Evolutionary conservation across 2,888 invertebrate species (phyloP), one percentile per base, ranked within the genome.

Genomic region (Brachyptera putata): DNA sequence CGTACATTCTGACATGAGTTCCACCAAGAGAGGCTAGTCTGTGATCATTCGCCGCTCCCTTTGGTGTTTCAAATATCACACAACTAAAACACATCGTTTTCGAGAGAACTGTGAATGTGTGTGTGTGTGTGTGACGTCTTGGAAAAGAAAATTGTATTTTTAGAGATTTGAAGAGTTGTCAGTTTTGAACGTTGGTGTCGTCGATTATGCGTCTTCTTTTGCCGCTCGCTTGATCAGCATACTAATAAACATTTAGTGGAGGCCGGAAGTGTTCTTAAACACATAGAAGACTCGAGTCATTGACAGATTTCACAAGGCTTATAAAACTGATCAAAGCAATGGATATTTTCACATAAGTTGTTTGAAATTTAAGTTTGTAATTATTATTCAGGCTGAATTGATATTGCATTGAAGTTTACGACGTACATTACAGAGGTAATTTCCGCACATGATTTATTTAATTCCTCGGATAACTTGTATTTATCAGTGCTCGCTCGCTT

Each of bases 131-230:
- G 36, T 34, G 18, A 18, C 16, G 36, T 53, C 53, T 53, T 22
- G 21, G 53, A 36, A 36, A 53, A 37, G 36, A 53, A 53, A 53
- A 53, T 34, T 53, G 53, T 53, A 53, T 53, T 53, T 53, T 53
- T 53, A 53, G 53, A 53, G 53, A 53, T 18, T 30, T 53, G 34
- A 22, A 53, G 30, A 36, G 22, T 2, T 24, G 46, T 46, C 46
- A 11, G 13, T 21, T 22, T 22, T 24, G n/a, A 46, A 24, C 22
- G 22, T 18, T 11, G 41, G 16, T 2, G 41, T 41, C 41, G 16
- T 18, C 41, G 41, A 41, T 41, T 41, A 41, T 41, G 21, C n/a
- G n/a, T n/a, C 30, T 30, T 5, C 11, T 30, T 30, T 30, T 30
- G 30, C 30, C 7, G 30, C 11, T 30, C 5, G 11, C 30, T 7